Evolutionary conservation across 2,888 invertebrate genomes (phyloP).

Genomic region (Lasioglossum vierecki): DNA sequence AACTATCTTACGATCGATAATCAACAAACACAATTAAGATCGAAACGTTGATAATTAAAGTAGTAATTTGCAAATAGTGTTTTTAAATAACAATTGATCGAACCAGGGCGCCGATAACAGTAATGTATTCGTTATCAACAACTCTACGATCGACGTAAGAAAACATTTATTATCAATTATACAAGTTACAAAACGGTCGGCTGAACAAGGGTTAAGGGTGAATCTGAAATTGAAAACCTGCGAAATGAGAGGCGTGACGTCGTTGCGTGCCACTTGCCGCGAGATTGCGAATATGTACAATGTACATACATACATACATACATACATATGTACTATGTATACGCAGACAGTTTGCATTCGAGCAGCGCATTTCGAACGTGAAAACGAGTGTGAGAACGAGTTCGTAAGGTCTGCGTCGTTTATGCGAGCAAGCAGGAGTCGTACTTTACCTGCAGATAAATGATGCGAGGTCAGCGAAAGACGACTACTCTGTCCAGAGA

Average conservation of each 20-base stretch:
- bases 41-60: no score
- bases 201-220: background rate
- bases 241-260: background rate
- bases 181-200: background rate
- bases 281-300: background rate
- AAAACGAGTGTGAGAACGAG: constrained; percentile 38
- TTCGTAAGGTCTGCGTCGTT: constrained; percentile 39
- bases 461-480: constrained; percentile 79
- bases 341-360: background rate
- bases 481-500: constrained; percentile 74
- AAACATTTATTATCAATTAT: background rate
- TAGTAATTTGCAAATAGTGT: no score
- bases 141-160: no score
- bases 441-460: constrained; percentile 75
- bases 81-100: no score
- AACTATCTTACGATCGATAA: no score
- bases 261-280: background rate
- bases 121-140: no score
- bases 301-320: background rate
- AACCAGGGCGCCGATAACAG: no score
- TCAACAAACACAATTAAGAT: no score
- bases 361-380: background rate
- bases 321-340: no score
- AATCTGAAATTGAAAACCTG: background rate
- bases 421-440: constrained; percentile 53